These are phyloP conservation scores for Ridgeia piscesae DNA, from an alignment of 1,140 invertebrate species.

Conservation along the genomic window DNA sequence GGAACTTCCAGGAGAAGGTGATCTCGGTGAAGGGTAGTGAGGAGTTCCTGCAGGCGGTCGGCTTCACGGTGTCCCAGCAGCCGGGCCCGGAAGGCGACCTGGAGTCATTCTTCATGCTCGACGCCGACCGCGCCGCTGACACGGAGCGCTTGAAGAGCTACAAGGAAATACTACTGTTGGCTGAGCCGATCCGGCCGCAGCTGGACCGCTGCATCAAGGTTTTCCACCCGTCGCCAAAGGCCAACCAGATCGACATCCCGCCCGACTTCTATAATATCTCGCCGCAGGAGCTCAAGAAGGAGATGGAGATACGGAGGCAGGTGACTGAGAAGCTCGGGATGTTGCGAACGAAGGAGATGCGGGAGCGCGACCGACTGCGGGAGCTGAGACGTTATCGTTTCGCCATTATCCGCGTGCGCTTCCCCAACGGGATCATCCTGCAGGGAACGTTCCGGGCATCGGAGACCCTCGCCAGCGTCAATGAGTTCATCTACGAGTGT, in stretches of 20 bases:
- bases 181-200: slow-evolving; percentile 79
- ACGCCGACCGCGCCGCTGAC: slow-evolving; percentile 42
- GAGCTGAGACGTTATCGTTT: slow-evolving; percentile 82
- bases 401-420: slow-evolving; percentile 78
- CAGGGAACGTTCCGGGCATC: slow-evolving; percentile 53
- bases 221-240: slow-evolving; percentile 75
- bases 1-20: slow-evolving; percentile 78
- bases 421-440: slow-evolving; percentile 70
- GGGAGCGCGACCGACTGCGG: slow-evolving; percentile 80
- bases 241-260: slow-evolving; percentile 68
- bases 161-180: slow-evolving; percentile 73
- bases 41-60: slow-evolving; percentile 81
- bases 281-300: slow-evolving; percentile 79
- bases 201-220: slow-evolving; percentile 83
- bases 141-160: slow-evolving; percentile 64
- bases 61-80: slow-evolving; percentile 65
- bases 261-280: slow-evolving; percentile 79
- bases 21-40: slow-evolving; percentile 74
- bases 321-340: slow-evolving; percentile 77
- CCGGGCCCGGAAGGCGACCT: slow-evolving; percentile 45
- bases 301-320: slow-evolving; percentile 72
- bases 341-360: slow-evolving; percentile 87
- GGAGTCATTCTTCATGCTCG: slow-evolving; percentile 51
- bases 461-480: slow-evolving; percentile 44
- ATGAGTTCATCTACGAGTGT: slow-evolving; percentile 47